Base-by-base conservation (phyloP, 2,113 vertebrate genomes). In the Esox niger region DNA sequence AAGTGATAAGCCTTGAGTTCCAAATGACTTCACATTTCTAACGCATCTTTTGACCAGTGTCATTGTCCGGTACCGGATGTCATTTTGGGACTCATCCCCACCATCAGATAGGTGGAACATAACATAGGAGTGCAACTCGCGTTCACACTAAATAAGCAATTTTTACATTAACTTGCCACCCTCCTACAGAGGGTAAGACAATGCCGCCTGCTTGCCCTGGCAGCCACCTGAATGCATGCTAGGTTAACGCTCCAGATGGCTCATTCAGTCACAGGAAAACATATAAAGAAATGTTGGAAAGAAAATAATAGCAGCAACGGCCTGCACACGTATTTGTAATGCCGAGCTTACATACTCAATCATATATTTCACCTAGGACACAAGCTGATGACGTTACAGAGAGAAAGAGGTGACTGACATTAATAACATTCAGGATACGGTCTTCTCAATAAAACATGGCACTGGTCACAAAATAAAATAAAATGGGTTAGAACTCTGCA, bases 351-450 rank as follows among this genome's bases (percentile, higher is more conserved):
- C 25, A 56, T 7, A 47, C 26, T 29, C 62, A 26, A 64, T 43
- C 25, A 29, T 64, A 52, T 64, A 68, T 73, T 78, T 69, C 73
- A 68, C 79, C 80, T 80, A 52, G 70, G 54, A 63, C 11, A 43
- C 13, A 17, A 64, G 79, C 74, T 65, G 69, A 79, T 65, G 65
- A 66, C 79, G 85, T 87, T 87, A 87, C 77, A 82, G 65, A 52
- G 4, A 30, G 32, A n/a, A 82, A 86, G 84, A 84, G 77, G 84
- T 79, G 83, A 57, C 55, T 57, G 23, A 57, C 25, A 27, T 2
- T 13, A 57, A 26, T 29, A 57, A 21, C 7, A 17, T 27, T 6
- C 8, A 23, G n/a, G 47, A 21, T 21, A 21, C 47, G 7, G 47
- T 15, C 47, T n/a, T 21, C 17, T 7, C 47, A 52, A 21, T 15